Base-by-base conservation (phyloP, 2,113 vertebrate species). In the Misgurnus mizolepis region DNA sequence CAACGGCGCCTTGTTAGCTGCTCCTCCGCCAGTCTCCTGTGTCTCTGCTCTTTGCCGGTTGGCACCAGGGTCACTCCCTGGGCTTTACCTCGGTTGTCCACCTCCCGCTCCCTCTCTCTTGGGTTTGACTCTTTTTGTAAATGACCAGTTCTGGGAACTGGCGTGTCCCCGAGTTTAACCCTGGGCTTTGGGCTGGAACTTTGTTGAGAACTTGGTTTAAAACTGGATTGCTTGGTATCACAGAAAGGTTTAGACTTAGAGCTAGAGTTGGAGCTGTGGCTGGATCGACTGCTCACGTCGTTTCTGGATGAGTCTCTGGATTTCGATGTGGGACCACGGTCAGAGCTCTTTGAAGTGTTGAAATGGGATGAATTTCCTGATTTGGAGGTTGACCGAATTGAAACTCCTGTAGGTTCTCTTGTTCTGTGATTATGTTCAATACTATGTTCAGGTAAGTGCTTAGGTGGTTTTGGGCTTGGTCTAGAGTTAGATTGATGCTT, bases 21-120 rank as follows among this genome's bases (percentile, higher is more conserved):
- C 90, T 92, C 92, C 84, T 93, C 91, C 88, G 92, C 91, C 93
- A 93, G 93, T 90, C 92, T 93, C 86, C 77, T 90, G 81, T 89
- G 89, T 86, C 89, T 88, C 82, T 86, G 89, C 79, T 84, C 84
- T 67, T 87, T 80, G 69, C 67, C 56, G 40, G 45, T 45, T 27
- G 62, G 76, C 62, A 79, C 73, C 68, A 68, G 61, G 60, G 85
- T 60, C 83, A 80, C 58, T 86, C 81, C 79, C 45, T 78, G 45
- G 81, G 82, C 76, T 81, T 88, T 67, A 82, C 86, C 12, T 84
- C 82, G 86, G 70, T 75, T 77, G 50, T 86, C 83, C 27, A 82
- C 86, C 70, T 89, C 88, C 74, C 74, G 85, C 3, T 86, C 79
- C 67, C 27, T 70, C 22, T 67, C 83, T 73, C 85, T 92, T 41